A percentile compares a stretch with the other conserved stretches of the same genome.
phyloP scores from a whole-genome alignment of 1,140 invertebrate species.

The Papilio xuthus region DNA sequence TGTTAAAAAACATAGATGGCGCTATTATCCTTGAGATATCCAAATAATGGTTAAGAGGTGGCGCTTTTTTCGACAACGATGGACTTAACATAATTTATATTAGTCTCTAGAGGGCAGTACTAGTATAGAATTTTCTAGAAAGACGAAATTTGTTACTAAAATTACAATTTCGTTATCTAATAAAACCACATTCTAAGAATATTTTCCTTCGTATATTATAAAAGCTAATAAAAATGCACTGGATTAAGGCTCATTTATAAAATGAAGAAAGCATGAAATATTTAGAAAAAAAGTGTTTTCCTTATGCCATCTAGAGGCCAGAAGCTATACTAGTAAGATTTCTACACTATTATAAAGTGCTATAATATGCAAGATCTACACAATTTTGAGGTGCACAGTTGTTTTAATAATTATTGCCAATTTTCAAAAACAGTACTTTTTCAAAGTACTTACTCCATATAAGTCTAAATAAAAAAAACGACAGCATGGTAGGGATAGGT shows the following conservation, averaged over 20 bases:
- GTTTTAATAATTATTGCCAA: too few relatives aligned
- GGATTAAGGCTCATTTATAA: not conserved
- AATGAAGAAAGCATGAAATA: not conserved
- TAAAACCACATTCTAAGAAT: not conserved
- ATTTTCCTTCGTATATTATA: not conserved
- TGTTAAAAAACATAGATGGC: not conserved
- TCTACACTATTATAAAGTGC: too few relatives aligned
- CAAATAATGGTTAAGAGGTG: slow-evolving; percentile 38
- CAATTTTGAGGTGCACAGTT: too few relatives aligned
- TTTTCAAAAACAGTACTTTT: too few relatives aligned
- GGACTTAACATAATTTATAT: not conserved
- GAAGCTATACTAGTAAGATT: not conserved
- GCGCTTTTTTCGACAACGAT: not conserved
- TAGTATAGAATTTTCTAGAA: slow-evolving; percentile 4
- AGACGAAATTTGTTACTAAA: not conserved
- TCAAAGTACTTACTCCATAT: too few relatives aligned
- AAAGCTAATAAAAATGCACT: not conserved
- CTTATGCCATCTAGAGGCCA: not conserved
- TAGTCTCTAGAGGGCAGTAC: not conserved
- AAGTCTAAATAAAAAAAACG: too few relatives aligned
- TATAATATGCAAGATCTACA: too few relatives aligned
- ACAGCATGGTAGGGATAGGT: too few relatives aligned
- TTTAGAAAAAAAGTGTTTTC: not conserved
- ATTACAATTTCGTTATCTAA: not conserved
- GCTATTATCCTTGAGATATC: not conserved